phyloP scores from a whole-genome alignment of 2,113 vertebrate genomes.

The Smithornis capensis region DNA sequence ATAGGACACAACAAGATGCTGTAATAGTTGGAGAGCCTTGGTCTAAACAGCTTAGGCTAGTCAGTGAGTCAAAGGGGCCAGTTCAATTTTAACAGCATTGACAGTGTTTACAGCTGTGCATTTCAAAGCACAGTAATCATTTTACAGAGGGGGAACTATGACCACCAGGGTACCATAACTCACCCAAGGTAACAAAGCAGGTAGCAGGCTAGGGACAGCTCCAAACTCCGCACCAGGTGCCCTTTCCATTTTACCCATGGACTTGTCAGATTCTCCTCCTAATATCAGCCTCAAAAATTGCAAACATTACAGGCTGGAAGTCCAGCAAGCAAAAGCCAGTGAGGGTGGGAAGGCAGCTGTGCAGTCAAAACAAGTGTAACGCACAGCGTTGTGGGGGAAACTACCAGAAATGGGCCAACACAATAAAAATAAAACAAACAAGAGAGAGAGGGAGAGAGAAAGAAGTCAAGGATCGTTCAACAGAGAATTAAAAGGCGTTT shows the following conservation, averaged over 20 bases:
- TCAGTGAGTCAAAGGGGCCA: background rate
- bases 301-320: background rate
- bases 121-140: constrained; percentile 4
- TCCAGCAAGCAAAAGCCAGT: background rate
- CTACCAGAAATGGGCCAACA: background rate
- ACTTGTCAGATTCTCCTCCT: background rate
- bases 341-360: background rate
- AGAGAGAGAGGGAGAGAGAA: background rate
- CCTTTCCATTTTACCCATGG: background rate
- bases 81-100: background rate
- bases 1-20: background rate
- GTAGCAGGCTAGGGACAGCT: background rate
- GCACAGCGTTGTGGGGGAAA: background rate
- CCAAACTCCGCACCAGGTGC: background rate
- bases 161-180: background rate
- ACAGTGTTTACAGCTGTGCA: background rate
- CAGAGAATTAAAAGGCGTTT: constrained; percentile 25
- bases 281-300: background rate
- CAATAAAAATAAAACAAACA: constrained; percentile 44
- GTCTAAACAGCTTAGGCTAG: background rate
- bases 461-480: background rate
- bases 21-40: background rate
- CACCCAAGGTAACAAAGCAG: constrained; percentile 23
- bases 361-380: constrained; percentile 38
- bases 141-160: background rate